Base-by-base conservation (phyloP, 2,888 invertebrate genomes). In the Chaetoderma sp. region DNA sequence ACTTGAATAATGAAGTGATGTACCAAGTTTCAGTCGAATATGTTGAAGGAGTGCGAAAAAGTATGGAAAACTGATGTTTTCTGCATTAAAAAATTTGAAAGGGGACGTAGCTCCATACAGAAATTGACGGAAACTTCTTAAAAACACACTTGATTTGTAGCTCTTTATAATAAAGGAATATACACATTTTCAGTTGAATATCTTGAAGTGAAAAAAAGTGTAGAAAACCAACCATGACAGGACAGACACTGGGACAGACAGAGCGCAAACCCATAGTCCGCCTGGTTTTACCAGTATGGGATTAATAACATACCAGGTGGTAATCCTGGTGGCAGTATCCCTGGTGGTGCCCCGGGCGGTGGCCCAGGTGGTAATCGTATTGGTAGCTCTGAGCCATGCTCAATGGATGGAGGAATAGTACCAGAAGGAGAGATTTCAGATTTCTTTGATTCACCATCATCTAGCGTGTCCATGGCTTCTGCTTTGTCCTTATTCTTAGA, bases 281-380 rank as follows among this genome's bases (percentile, higher is more conserved):
- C n/a, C n/a, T n/a, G n/a, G n/a, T n/a, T n/a, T n/a, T n/a, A n/a
- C n/a, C n/a, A n/a, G n/a, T n/a, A n/a, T n/a, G n/a, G n/a, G n/a
- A 8, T 47, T 10, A 8, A 47, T 16, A 47, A 16, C 56, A 63
- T 64, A 81, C 80, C 80, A 68, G 79, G 81, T 42, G 83, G 81
- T 21, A 80, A 58, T 8, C 69, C 68, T 44, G 61, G 58, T 8
- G 70, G 71, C 10, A 65, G 44, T 5, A 77, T 71, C 0, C 82
- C 82, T 16, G 82, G 80, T 1, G 82, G 82, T 1, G 78, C 77
- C 25, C 78, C 76, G 16, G 78, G 77, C 2, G 80, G 81, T n/a
- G 80, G 77, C 13, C 78, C 77, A 18, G 79, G 76, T n/a, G 74
- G 74, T 16, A 75, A 30, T 1, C 70, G 63, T 45, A 65, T 71